phyloP scores from a whole-genome alignment of 1,140 invertebrate genomes.

The Drosophila bocqueti region DNA sequence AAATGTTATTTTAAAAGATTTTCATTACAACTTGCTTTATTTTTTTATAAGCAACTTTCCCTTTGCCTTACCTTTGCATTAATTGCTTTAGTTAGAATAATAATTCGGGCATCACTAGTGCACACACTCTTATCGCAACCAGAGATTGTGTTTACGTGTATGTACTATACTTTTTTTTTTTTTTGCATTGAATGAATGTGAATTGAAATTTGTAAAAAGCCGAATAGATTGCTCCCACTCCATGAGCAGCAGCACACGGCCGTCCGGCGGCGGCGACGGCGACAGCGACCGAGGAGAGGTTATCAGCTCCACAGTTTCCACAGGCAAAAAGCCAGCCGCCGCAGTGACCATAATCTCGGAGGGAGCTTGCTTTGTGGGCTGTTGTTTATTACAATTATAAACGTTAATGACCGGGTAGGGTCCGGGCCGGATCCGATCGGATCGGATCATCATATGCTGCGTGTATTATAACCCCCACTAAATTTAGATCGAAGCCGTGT shows the following conservation, averaged over 20 bases:
- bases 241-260: constrained; percentile 24
- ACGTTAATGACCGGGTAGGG: constrained; percentile 45
- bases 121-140: constrained; percentile 13
- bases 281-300: constrained; percentile 16
- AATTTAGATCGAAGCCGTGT: constrained; percentile 44
- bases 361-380: constrained; percentile 37
- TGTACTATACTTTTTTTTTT: neutral
- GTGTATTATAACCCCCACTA: constrained; percentile 27
- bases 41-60: too few relatives aligned
- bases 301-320: constrained; percentile 44
- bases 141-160: constrained; percentile 17
- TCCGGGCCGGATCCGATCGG: constrained; percentile 10
- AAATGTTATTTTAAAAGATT: neutral
- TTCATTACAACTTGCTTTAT: neutral
- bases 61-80: neutral
- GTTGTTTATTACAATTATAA: constrained; percentile 60
- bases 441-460: constrained; percentile 35
- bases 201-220: constrained; percentile 69
- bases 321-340: neutral
- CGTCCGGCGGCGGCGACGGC: constrained; percentile 1
- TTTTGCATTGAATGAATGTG: constrained; percentile 75
- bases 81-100: neutral
- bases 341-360: constrained; percentile 22
- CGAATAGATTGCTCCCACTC: constrained; percentile 47
- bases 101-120: constrained; percentile 10